Percentiles rank a stretch among this genome's conserved stretches.
Conservation (phyloP, 2,113 vertebrate species). For the Columba livia region DNA sequence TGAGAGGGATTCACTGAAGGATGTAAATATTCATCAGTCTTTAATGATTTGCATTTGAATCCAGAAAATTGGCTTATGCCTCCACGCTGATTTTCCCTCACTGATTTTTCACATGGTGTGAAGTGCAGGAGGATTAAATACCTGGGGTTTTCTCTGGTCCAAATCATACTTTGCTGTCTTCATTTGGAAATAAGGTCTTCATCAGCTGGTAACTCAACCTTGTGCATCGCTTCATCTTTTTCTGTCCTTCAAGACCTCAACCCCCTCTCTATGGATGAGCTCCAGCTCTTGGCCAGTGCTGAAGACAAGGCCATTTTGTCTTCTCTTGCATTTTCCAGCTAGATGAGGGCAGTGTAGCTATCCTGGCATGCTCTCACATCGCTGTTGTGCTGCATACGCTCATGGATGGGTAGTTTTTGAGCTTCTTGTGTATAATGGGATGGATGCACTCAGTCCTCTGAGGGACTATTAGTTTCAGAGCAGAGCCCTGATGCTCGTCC, state of each 20-base stretch:
- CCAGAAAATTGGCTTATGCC: constrained; percentile 58
- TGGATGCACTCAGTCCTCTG: neutral
- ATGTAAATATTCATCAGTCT: constrained; percentile 60
- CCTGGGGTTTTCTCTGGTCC: constrained; percentile 17
- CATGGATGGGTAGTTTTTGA: neutral
- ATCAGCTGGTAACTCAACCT: constrained; percentile 22
- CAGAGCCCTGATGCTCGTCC: neutral
- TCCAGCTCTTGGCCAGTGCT: neutral
- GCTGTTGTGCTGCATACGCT: neutral
- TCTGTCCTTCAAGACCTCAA: neutral
- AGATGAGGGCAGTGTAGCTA: neutral
- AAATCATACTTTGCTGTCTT: constrained; percentile 33
- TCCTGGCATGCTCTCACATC: neutral
- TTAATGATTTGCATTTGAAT: constrained; percentile 66
- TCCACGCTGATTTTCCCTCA: constrained; percentile 41
- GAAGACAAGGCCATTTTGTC: neutral
- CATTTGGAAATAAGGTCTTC: constrained; percentile 24
- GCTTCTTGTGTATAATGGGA: neutral
- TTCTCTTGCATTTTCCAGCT: neutral
- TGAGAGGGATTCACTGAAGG: constrained; percentile 3
- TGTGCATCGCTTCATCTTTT: constrained; percentile 4
- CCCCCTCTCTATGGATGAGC: neutral
- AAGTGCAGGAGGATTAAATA: constrained; percentile 41
- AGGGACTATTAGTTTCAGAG: neutral
- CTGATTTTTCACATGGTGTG: constrained; percentile 19